Evolutionary conservation across 2,888 invertebrate genomes (phyloP).

Genomic region (Dicyrtomina minuta): DNA sequence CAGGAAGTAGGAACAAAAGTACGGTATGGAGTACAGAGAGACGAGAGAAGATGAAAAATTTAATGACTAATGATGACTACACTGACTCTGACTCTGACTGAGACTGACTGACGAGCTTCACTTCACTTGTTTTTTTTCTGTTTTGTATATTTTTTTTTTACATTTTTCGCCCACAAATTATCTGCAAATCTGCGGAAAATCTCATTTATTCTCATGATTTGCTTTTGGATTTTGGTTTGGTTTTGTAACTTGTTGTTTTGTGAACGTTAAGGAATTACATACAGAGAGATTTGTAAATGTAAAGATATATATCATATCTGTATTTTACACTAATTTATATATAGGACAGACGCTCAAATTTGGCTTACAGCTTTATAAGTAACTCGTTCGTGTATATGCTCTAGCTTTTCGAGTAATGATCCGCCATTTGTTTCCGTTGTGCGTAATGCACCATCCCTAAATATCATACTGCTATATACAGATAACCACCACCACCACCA

Average conservation of each 20-base stretch:
- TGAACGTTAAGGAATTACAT: too few relatives aligned
- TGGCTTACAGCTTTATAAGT: too few relatives aligned
- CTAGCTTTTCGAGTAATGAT: too few relatives aligned
- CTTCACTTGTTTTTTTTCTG: too few relatives aligned
- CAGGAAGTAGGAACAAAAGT: conserved; percentile 13
- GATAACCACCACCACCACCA: too few relatives aligned
- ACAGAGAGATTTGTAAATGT: background rate
- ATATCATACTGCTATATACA: too few relatives aligned
- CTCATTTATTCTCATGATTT: background rate
- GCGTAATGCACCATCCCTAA: too few relatives aligned
- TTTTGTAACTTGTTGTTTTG: too few relatives aligned
- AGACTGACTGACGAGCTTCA: background rate
- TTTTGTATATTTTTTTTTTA: conserved; percentile 1
- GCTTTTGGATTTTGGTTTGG: background rate
- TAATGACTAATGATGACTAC: conserved; percentile 32
- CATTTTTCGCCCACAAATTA: conserved; percentile 26
- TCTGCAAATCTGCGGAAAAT: conserved; percentile 9
- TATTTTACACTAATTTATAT: background rate
- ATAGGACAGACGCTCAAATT: background rate
- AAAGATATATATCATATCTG: background rate
- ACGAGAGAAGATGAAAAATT: conserved; percentile 15
- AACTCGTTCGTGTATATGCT: too few relatives aligned
- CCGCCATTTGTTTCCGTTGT: too few relatives aligned
- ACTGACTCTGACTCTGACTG: too few relatives aligned
- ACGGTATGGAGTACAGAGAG: background rate